Percentiles rank a stretch among this genome's conserved stretches.
These are phyloP conservation scores for Panthera uncia DNA, from an alignment of 2,113 vertebrate species.

Conservation along the genomic window DNA sequence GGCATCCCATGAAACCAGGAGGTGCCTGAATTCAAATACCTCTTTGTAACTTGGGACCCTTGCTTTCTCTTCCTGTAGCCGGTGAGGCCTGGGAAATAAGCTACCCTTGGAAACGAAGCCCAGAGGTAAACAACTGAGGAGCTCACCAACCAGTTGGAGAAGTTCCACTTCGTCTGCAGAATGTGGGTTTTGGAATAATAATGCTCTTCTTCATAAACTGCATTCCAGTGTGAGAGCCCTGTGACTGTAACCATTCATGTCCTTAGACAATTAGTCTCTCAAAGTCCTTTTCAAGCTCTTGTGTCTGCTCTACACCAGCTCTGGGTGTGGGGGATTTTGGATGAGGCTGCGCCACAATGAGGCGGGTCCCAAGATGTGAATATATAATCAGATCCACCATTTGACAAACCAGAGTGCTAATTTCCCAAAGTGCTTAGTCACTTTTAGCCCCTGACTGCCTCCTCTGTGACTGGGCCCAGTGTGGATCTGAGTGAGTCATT, in stretches of 20 bases:
- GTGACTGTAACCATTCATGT: conserved; percentile 51
- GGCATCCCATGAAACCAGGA: neutral
- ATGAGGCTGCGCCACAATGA: neutral
- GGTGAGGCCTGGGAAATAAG: neutral
- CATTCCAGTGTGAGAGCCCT: conserved; percentile 22
- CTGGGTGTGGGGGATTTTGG: neutral
- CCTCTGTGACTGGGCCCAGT: conserved; percentile 6
- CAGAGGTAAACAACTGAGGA: conserved; percentile 45
- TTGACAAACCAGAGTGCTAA: conserved; percentile 48
- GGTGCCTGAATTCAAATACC: conserved; percentile 8
- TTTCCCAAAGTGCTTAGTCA: conserved; percentile 69
- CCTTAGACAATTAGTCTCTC: neutral
- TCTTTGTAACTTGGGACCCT: conserved; percentile 7
- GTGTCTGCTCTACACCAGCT: neutral
- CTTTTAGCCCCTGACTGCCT: conserved; percentile 36
- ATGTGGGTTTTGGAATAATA: conserved; percentile 29
- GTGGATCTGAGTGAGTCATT: conserved; percentile 62
- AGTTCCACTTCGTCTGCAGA: conserved; percentile 36
- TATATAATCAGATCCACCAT: neutral
- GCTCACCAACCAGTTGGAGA: conserved; percentile 13
- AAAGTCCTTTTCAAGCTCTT: neutral
- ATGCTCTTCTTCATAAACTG: neutral
- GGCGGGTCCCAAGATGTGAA: neutral
- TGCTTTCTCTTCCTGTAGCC: neutral
- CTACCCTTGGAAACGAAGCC: neutral